These are phyloP conservation scores for Gasteruption jaculator DNA, from an alignment of 2,888 invertebrate species.

Conservation along the genomic window DNA sequence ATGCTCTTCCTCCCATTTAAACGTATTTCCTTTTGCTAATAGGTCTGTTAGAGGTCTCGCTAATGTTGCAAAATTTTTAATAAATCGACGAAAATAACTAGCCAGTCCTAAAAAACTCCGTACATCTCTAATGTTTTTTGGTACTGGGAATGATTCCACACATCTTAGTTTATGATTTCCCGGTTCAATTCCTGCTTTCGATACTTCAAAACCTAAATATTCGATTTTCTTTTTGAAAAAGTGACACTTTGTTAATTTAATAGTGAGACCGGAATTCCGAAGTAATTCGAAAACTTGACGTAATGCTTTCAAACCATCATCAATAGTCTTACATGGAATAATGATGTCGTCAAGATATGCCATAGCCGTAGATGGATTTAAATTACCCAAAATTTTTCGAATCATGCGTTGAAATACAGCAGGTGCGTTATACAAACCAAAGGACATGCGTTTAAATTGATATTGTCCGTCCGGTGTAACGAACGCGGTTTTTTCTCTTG, in stretches of 20 bases:
- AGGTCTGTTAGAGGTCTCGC: conserved; percentile 1
- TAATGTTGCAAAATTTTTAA: neutral
- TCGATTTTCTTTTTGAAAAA: conserved; percentile 19
- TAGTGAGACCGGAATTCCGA: neutral
- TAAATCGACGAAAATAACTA: conserved; percentile 1
- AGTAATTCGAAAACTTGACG: neutral
- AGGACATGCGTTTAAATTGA: conserved; percentile 21
- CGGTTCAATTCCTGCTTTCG: neutral
- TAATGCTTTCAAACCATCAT: neutral
- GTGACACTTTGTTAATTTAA: neutral
- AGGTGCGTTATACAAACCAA: conserved; percentile 32
- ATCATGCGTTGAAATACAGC: conserved; percentile 1
- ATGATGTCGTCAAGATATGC: conserved; percentile 6
- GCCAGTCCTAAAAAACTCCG: conserved; percentile 1
- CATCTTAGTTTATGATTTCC: too few relatives aligned
- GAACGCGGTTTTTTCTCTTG: conserved; percentile 5
- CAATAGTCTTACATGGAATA: neutral
- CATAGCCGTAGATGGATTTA: conserved; percentile 10
- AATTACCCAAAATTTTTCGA: conserved; percentile 1
- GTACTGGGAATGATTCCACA: too few relatives aligned
- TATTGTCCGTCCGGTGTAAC: conserved; percentile 1
- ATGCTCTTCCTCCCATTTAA: conserved; percentile 1
- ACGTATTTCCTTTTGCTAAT: neutral
- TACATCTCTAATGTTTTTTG: neutral
- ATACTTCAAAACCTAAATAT: conserved; percentile 26